A percentile compares a stretch with the other conserved stretches of the same genome.
Conservation (phyloP, 2,113 vertebrate genomes). For the Felis catus region F.catus_Fca126_mat1.0 CM031417.1:101554501-101555000, state of each 20-base stretch:
- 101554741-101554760: neutral
- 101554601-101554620: neutral
- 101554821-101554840: neutral
- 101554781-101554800: neutral
- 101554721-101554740: neutral
- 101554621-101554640: neutral
- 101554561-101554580: neutral
- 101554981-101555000: neutral
- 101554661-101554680: neutral
- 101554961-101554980: neutral
- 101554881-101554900: neutral
- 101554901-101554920: neutral
- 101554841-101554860: neutral
- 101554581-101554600: neutral
- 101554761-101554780: neutral
- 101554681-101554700: neutral
- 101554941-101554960: neutral
- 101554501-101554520: neutral
- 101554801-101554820: neutral
- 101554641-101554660: neutral
- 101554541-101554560: neutral
- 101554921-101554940: neutral
- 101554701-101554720: neutral
- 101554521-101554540: neutral
- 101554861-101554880: neutral